Evolutionary conservation across 1,140 invertebrate species (phyloP), one percentile per base, ranked within the genome.

Genomic region (Drosophila bocki): DNA sequence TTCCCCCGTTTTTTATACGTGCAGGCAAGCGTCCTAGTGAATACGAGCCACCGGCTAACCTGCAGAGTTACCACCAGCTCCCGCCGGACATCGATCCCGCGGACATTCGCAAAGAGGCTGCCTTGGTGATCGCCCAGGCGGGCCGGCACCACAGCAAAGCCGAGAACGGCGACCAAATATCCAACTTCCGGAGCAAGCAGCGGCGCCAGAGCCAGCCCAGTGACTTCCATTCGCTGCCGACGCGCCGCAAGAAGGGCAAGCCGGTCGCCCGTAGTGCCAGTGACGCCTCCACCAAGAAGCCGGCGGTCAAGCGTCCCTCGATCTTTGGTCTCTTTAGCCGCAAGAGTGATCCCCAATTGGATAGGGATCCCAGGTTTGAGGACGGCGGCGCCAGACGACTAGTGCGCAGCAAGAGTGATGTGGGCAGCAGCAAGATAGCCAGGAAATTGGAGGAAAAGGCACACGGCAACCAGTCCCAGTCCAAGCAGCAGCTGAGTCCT

Each of bases 371-470:
- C 29, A 72, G 91, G 29, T 82, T 92, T 44, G 82, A 93, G 87
- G 75, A 93, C 72, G 75, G 75, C 61, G 78, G 80, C 41, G 78
- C 91, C 51, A 60, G 91, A 64, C 76, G 93, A 79, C 61, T 92
- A 69, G 74, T 82, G 72, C 93, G 96, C 54, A 96, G 95, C 65
- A 95, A 94, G 64, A 96, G 95, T 94, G 96, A 96, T 94, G 96
- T 95, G 17, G 94, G 94, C n/a, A 86, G 87, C 48, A 50, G 37
- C 32, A 75, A 69, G 35, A 51, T 74, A 75, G 61, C 53, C 62
- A 50, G 61, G 39, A 62, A 69, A 77, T 26, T 71, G 39, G 65
- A 79, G 6, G 61, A 54, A 11, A 56, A 11, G 56, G 13, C 29
- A 7, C 45, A 41, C 33, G 37, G 41, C 26, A 33, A 45, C 5